Evolutionary conservation across 2,797 vertebrate genomes (phyloP).

Genomic region (Mustela erminea): DNA sequence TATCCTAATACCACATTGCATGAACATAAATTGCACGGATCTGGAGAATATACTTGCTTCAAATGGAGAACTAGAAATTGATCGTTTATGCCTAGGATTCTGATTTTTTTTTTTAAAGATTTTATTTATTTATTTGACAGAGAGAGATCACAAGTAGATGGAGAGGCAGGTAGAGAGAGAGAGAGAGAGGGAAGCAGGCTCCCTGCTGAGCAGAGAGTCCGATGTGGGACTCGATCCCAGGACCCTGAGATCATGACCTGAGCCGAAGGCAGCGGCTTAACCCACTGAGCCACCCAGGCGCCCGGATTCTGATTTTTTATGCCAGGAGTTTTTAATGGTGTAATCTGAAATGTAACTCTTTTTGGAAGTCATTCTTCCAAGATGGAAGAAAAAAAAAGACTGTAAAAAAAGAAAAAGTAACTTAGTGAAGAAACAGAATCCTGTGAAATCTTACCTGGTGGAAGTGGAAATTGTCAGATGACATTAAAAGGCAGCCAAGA

Average conservation of each 20-base stretch:
- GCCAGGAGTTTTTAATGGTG: background rate
- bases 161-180: too few relatives aligned
- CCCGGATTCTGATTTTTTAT: background rate
- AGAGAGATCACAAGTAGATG: too few relatives aligned
- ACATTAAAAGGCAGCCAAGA: background rate
- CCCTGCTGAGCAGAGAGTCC: too few relatives aligned
- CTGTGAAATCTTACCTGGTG: constrained; percentile 1
- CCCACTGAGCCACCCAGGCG: too few relatives aligned
- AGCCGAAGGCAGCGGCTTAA: too few relatives aligned
- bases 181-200: too few relatives aligned
- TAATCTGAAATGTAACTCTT: background rate
- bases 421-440: background rate
- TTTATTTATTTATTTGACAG: too few relatives aligned
- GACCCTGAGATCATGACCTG: too few relatives aligned
- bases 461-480: constrained; percentile 3
- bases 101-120: too few relatives aligned
- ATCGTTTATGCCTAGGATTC: background rate
- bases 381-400: background rate
- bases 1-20: background rate
- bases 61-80: background rate
- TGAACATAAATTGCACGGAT: background rate
- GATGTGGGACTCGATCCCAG: too few relatives aligned
- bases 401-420: background rate
- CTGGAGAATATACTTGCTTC: background rate
- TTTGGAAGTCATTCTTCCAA: background rate